Percentiles rank a stretch among this genome's conserved stretches.
Evolutionary conservation across 1,140 invertebrate genomes (phyloP).

Genomic region (Diabrotica undecimpunctata): DNA sequence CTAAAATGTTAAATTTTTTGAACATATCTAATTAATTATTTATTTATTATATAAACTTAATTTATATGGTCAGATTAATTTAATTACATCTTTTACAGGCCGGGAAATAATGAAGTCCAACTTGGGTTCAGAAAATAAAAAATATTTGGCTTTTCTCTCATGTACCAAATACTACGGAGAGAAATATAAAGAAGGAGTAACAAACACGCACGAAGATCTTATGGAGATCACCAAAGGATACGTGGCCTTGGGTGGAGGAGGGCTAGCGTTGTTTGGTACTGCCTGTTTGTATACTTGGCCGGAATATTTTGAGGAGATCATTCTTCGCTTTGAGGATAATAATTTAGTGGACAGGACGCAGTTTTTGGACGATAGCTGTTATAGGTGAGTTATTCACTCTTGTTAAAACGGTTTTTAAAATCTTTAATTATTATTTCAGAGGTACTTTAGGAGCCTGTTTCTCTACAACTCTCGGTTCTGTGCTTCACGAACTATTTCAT

Average conservation of each 20-base stretch:
- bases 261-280: conserved; percentile 85
- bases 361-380: conserved; percentile 75
- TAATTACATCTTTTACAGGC: not conserved
- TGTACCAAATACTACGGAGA: conserved; percentile 65
- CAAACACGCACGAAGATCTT: conserved; percentile 69
- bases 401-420: too few relatives aligned
- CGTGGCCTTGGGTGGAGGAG: conserved; percentile 84
- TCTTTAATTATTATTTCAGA: conserved; percentile 51
- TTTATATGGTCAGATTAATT: too few relatives aligned
- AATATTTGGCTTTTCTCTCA: conserved; percentile 85
- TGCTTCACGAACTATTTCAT: conserved; percentile 91
- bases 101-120: conserved; percentile 68
- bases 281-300: conserved; percentile 92
- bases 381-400: conserved; percentile 41
- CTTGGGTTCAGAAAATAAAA: conserved; percentile 63
- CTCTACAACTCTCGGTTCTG: conserved; percentile 88
- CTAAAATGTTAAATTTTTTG: too few relatives aligned
- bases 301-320: conserved; percentile 64
- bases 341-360: conserved; percentile 55
- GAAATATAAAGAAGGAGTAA: conserved; percentile 50
- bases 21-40: too few relatives aligned
- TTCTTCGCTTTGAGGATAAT: conserved; percentile 53
- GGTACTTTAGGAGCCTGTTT: conserved; percentile 83
- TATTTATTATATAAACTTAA: too few relatives aligned
- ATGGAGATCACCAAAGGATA: conserved; percentile 74